phyloP scores from a whole-genome alignment of 2,113 vertebrate species.

The Larimichthys polyactis region DNA sequence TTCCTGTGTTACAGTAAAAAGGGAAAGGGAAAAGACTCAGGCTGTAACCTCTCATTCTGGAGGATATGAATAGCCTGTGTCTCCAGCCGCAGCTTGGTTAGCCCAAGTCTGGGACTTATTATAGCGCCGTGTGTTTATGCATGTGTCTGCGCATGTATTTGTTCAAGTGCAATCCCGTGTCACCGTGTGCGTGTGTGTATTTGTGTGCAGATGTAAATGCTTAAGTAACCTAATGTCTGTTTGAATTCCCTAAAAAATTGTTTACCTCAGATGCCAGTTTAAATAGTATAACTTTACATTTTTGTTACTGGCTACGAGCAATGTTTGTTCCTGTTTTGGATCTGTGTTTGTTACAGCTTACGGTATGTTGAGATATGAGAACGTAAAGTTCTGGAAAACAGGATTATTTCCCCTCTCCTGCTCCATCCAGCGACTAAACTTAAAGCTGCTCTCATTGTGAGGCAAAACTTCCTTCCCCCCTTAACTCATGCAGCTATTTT shows the following conservation, averaged over 20 bases:
- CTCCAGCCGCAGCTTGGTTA: constrained; percentile 83
- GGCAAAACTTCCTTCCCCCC: constrained; percentile 25
- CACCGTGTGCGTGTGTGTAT: constrained; percentile 47
- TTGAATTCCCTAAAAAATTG: constrained; percentile 55
- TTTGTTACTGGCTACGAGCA: constrained; percentile 51
- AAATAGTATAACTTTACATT: constrained; percentile 74
- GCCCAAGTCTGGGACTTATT: constrained; percentile 86
- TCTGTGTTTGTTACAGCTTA: constrained; percentile 56
- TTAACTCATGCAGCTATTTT: constrained; percentile 45
- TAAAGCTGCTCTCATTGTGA: constrained; percentile 19
- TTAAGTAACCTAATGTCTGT: constrained; percentile 68
- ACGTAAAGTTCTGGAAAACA: constrained; percentile 69
- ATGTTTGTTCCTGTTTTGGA: constrained; percentile 73
- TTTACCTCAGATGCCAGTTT: constrained; percentile 70
- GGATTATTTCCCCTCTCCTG: constrained; percentile 63
- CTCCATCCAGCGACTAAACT: constrained; percentile 36
- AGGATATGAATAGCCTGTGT: constrained; percentile 86
- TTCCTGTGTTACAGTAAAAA: constrained; percentile 68
- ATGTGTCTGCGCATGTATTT: constrained; percentile 78
- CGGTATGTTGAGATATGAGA: constrained; percentile 58
- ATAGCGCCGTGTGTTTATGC: constrained; percentile 82
- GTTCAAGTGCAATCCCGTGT: constrained; percentile 70
- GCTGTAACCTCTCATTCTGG: constrained; percentile 83
- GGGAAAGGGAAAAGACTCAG: constrained; percentile 63
- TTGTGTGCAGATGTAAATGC: constrained; percentile 70